Evolutionary conservation across 2,888 invertebrate genomes (phyloP), one percentile per base, ranked within the genome.

Genomic region (Orthosia gothica): DNA sequence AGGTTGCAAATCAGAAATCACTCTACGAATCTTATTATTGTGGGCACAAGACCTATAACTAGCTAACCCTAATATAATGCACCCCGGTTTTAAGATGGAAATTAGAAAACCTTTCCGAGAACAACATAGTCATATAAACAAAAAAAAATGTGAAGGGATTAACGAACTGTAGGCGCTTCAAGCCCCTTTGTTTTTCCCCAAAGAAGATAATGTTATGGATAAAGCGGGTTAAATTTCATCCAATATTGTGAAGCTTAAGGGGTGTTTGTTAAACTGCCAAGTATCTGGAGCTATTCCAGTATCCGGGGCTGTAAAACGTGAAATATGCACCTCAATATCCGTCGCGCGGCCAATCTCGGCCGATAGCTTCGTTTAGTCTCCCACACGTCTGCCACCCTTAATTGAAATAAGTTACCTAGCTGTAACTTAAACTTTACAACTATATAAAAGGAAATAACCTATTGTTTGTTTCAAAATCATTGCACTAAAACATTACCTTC

Each of bases 271-370:
- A 64, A 65, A 20, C 49, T 69, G 57, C 40, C 49, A 52, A 45
- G 50, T 55, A 32, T 58, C 55, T 50, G 57, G 52, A 70, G 47
- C 66, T 32, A 61, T 65, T 58, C 58, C 2, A 66, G 69, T 32
- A 58, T 57, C 70, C 69, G 69, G 45, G 50, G 72, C 81, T 81
- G 70, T 86, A 86, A 84, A 85, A 82, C 84, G 87, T 88, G 88
- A 89, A 88, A 87, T 83, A 88, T 88, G 79, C 78, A 54, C 77
- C 81, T 82, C 82, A 85, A 89, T 89, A 86, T 85, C 83, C 81
- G 80, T 70, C 76, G 68, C 18, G n/a, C 64, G 20, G 70, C 67
- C 63, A 72, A 61, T 70, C 70, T 54, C 20, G 12, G 54, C 9
- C 70, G 70, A 79, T 82, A 67, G 32, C 58, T 32, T 58, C 55